phyloP scores from a whole-genome alignment of 1,140 invertebrate genomes.

The Oedothorax gibbosus region DNA sequence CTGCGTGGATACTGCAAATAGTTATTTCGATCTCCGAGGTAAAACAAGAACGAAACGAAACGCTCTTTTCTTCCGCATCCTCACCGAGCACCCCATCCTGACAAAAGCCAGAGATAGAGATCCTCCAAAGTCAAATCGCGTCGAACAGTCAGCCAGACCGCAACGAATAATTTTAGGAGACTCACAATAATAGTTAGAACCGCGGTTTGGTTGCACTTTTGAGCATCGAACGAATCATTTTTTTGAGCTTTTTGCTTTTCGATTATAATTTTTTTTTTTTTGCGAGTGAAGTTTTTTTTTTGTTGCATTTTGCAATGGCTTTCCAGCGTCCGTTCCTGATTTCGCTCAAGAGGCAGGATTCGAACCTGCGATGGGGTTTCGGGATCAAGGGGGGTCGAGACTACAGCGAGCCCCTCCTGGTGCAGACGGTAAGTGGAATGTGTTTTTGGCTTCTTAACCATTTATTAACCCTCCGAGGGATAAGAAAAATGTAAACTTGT shows the following conservation, averaged over 20 bases:
- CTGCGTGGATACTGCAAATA: no score
- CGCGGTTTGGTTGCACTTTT: slow-evolving; percentile 37
- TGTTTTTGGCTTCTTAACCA: no score
- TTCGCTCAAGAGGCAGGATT: slow-evolving; percentile 43
- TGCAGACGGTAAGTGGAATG: slow-evolving; percentile 85
- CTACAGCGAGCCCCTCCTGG: slow-evolving; percentile 87
- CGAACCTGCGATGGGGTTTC: slow-evolving; percentile 84
- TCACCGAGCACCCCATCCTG: no score
- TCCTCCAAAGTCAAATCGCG: slow-evolving; percentile 45
- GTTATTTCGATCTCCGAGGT: no score
- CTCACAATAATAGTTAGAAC: neutral
- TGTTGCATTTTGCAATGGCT: slow-evolving; percentile 36
- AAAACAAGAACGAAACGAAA: no score
- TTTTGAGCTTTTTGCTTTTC: slow-evolving; percentile 2
- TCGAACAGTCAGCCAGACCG: slow-evolving; percentile 52
- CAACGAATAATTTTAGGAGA: slow-evolving; percentile 5
- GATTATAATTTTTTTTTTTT: neutral
- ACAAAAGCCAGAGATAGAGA: no score
- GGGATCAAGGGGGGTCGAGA: slow-evolving; percentile 94
- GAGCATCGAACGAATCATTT: slow-evolving; percentile 16
- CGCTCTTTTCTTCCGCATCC: no score
- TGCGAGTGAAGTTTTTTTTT: neutral
- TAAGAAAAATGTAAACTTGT: no score
- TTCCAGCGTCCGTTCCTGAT: slow-evolving; percentile 60
- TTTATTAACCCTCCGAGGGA: no score